Evolutionary conservation across 1,140 invertebrate genomes (phyloP).

Genomic region (Pissodes strobi): DNA sequence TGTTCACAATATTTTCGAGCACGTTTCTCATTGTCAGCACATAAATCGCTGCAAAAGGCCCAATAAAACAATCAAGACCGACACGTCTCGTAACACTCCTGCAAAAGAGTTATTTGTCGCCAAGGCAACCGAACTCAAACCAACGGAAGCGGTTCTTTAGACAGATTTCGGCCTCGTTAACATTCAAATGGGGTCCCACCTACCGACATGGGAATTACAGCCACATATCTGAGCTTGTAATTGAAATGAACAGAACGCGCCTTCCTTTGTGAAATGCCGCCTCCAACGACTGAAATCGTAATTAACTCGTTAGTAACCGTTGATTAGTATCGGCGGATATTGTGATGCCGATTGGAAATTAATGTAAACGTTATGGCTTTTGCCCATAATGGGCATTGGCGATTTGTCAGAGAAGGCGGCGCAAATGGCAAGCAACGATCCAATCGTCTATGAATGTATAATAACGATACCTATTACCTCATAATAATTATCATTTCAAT

Average conservation of each 20-base stretch:
- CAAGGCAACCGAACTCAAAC: slow-evolving; percentile 18
- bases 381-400: slow-evolving; percentile 1
- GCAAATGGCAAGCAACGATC: neutral
- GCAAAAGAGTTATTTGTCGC: slow-evolving; percentile 37
- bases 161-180: slow-evolving; percentile 53
- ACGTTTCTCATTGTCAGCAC: slow-evolving; percentile 22
- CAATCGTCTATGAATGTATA: no score
- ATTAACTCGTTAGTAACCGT: slow-evolving; percentile 35
- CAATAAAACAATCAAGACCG: slow-evolving; percentile 31
- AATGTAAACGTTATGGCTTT: slow-evolving; percentile 8
- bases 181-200: slow-evolving; percentile 51
- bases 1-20: slow-evolving; percentile 16
- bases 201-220: slow-evolving; percentile 52
- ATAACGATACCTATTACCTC: no score
- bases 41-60: slow-evolving; percentile 26
- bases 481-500: no score
- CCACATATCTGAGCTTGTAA: slow-evolving; percentile 48
- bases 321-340: slow-evolving; percentile 25
- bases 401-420: neutral
- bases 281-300: slow-evolving; percentile 41
- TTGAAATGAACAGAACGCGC: slow-evolving; percentile 48
- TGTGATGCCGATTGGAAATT: slow-evolving; percentile 8
- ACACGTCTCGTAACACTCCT: slow-evolving; percentile 26
- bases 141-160: slow-evolving; percentile 50
- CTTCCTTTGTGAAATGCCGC: slow-evolving; percentile 39